These are phyloP conservation scores for Vimba vimba DNA, from an alignment of 2,113 vertebrate genomes.

Conservation along the genomic window DNA sequence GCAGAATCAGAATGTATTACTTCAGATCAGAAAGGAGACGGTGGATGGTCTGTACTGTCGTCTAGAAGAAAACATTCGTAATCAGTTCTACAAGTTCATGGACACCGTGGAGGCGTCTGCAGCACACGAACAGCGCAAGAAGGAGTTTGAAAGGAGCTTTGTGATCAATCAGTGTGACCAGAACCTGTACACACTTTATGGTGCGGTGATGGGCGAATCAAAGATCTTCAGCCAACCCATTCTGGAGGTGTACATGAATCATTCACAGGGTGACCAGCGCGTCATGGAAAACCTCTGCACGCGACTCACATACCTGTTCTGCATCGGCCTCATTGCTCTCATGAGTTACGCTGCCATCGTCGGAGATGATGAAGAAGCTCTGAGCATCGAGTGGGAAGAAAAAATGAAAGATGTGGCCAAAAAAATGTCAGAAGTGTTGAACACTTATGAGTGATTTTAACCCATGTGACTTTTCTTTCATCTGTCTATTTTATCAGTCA, in stretches of 20 bases:
- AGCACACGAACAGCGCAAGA: constrained; percentile 62
- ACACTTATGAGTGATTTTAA: constrained; percentile 67
- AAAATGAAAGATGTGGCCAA: constrained; percentile 77
- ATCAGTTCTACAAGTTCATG: constrained; percentile 80
- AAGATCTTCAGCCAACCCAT: constrained; percentile 79
- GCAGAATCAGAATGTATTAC: constrained; percentile 68
- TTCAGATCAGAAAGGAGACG: constrained; percentile 76
- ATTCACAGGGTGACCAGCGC: constrained; percentile 68
- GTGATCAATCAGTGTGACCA: constrained; percentile 74
- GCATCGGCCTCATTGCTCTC: constrained; percentile 81
- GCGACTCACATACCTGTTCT: constrained; percentile 79
- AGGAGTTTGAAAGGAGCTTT: constrained; percentile 73
- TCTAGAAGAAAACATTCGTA: constrained; percentile 77
- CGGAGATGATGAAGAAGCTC: constrained; percentile 74
- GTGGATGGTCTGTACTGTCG: constrained; percentile 73
- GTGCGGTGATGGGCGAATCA: constrained; percentile 74
- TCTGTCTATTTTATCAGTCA: background rate
- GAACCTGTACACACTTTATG: constrained; percentile 80
- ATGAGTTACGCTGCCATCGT: constrained; percentile 77
- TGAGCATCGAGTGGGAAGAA: constrained; percentile 73
- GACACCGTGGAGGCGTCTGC: constrained; percentile 72
- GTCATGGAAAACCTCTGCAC: constrained; percentile 78
- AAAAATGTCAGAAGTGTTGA: constrained; percentile 75
- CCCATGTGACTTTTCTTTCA: background rate
- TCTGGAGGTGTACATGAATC: constrained; percentile 77